A percentile compares a stretch with the other conserved stretches of the same genome.
phyloP scores from a whole-genome alignment of 2,797 vertebrate genomes.

The Poecilia gillii region DNA sequence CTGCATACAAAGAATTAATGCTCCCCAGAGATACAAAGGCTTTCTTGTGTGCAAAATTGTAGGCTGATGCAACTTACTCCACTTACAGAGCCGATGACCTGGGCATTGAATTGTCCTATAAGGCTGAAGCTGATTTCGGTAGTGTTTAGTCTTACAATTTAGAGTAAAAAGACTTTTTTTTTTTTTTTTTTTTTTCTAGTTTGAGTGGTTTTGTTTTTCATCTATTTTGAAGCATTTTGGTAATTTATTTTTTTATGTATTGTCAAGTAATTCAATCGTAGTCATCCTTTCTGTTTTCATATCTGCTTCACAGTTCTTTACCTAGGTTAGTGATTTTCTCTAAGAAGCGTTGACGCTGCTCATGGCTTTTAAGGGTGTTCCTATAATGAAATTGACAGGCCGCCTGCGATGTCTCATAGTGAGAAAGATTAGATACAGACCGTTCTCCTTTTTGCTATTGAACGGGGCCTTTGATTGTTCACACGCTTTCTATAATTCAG shows the following conservation, averaged over 20 bases:
- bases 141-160: conserved; percentile 28
- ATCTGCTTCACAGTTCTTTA: conserved; percentile 3
- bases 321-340: conserved; percentile 23
- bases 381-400: conserved; percentile 34
- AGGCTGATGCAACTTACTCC: conserved; percentile 48
- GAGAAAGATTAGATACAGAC: conserved; percentile 30
- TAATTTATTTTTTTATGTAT: background rate
- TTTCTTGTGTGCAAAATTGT: conserved; percentile 43
- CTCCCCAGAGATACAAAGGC: conserved; percentile 45
- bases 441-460: conserved; percentile 16
- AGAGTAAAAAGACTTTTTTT: conserved; percentile 21
- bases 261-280: background rate
- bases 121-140: conserved; percentile 38
- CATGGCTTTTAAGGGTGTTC: conserved; percentile 23
- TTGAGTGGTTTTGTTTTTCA: background rate
- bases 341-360: conserved; percentile 16
- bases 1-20: conserved; percentile 43
- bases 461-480: conserved; percentile 34
- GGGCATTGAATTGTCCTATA: conserved; percentile 18
- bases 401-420: conserved; percentile 26
- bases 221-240: conserved; percentile 6
- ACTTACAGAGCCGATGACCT: conserved; percentile 47
- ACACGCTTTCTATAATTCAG: conserved; percentile 24
- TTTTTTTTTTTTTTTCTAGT: background rate
- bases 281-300: background rate